A percentile compares a stretch with the other conserved stretches of the same genome.
These are phyloP conservation scores for Actinemys pallida DNA, from an alignment of 2,113 vertebrate genomes.

Conservation along the genomic window DNA sequence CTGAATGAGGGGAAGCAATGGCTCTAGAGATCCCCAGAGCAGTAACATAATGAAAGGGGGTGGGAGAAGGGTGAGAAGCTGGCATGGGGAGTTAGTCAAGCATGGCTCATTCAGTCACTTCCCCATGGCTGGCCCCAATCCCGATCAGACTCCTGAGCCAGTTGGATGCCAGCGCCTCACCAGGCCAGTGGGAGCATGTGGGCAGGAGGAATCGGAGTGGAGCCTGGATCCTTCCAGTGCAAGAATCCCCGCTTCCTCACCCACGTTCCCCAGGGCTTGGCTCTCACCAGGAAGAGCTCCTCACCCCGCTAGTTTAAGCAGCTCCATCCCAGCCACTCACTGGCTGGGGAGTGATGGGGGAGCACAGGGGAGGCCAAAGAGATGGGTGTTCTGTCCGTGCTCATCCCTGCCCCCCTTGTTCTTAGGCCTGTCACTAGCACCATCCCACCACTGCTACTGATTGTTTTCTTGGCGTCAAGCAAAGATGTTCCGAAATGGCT, in stretches of 20 bases:
- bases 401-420: background rate
- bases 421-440: background rate
- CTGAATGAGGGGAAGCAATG: background rate
- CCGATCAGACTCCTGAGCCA: too few relatives aligned
- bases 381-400: background rate
- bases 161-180: background rate
- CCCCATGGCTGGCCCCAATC: too few relatives aligned
- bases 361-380: background rate
- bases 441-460: background rate
- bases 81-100: background rate
- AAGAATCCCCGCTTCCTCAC: background rate
- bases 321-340: background rate
- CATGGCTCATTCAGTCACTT: too few relatives aligned
- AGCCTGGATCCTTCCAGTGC: background rate
- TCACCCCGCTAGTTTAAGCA: background rate
- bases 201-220: too few relatives aligned
- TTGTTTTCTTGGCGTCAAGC: too few relatives aligned
- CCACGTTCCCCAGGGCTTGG: background rate
- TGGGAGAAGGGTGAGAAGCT: background rate
- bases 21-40: background rate
- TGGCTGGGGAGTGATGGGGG: background rate
- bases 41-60: background rate
- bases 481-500: background rate
- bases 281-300: background rate
- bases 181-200: background rate